Evolutionary conservation across 2,797 vertebrate genomes (phyloP), one percentile per base, ranked within the genome.

Genomic region (Linurgus olivaceus): DNA sequence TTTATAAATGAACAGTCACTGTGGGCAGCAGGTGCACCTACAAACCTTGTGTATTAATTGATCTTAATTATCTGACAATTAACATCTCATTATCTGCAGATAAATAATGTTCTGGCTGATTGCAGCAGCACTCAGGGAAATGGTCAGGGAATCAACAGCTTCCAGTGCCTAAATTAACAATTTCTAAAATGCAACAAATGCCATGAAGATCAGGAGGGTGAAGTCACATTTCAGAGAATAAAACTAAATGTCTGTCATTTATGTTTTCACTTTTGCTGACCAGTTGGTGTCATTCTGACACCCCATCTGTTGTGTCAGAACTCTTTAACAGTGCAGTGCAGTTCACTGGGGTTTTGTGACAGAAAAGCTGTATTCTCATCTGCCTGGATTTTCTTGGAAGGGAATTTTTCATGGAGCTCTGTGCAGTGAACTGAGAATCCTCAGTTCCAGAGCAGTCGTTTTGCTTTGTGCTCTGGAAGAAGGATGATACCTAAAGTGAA

Each of bases 281-380:
- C 75, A 91, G 79, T 90, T 89, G 86, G 86, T 93, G 81, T 96
- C 65, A 74, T 18, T 81, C 78, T 96, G 95, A 96, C 78, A 86
- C 94, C 79, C 94, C 91, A 96, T 96, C 96, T 96, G 96, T 97
- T 96, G 71, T 90, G 96, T 96, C 96, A 96, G 25, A 94, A 94
- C 84, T 91, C 75, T 42, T 97, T 96, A 96, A 29, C 67, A 58
- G 80, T 65, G 55, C 47, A 79, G 9, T 72, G 68, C 74, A 45
- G 65, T 83, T 97, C 85, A 37, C 45, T 75, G 61, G 40, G 71
- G 51, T 51, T 24, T 95, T 96, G 72, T 93, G 96, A 96, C 92
- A 62, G 59, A 9, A 77, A 70, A 94, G 38, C 62, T 80, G 18
- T 19, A 15, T 93, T 93, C 94, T 96, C 65, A 63, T 96, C 81